Evolutionary conservation across 1,140 invertebrate species (phyloP).

Genomic region (Asobara japonica): DNA sequence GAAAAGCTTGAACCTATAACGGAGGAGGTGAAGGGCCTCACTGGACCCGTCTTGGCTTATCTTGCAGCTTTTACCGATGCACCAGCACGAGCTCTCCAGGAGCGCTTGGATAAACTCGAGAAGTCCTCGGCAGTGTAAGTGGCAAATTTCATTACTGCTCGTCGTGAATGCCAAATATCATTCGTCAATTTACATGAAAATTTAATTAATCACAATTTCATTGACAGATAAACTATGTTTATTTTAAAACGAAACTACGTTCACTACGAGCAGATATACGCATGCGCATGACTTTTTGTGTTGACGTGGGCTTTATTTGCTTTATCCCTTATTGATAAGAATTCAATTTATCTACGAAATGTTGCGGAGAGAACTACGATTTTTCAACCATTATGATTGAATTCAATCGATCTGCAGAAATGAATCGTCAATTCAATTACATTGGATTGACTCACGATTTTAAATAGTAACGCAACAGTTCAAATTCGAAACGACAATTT

Average conservation of each 20-base stretch:
- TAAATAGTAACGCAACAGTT: too few relatives aligned
- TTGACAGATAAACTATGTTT: not conserved
- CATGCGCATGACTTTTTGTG: constrained; percentile 28
- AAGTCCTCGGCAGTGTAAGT: constrained; percentile 74
- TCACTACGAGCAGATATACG: constrained; percentile 20
- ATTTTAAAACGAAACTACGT: constrained; percentile 13
- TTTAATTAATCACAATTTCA: not conserved
- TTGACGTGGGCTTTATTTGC: constrained; percentile 10
- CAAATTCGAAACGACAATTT: not conserved
- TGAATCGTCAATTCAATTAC: too few relatives aligned
- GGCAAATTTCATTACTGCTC: constrained; percentile 32
- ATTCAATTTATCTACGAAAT: not conserved
- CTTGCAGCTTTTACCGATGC: constrained; percentile 70
- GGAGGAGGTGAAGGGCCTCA: constrained; percentile 63
- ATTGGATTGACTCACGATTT: too few relatives aligned
- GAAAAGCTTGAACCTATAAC: constrained; percentile 65
- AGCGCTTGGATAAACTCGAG: constrained; percentile 69
- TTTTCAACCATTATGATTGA: too few relatives aligned
- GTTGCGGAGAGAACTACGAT: not conserved
- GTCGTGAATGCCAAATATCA: constrained; percentile 17
- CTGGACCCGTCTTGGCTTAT: constrained; percentile 70
- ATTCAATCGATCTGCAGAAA: too few relatives aligned
- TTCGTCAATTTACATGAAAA: not conserved
- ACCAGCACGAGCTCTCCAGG: constrained; percentile 68
- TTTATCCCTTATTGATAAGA: not conserved